These are phyloP conservation scores for Trichosurus vulpecula DNA, from an alignment of 2,797 vertebrate species.

Conservation along the genomic window DNA sequence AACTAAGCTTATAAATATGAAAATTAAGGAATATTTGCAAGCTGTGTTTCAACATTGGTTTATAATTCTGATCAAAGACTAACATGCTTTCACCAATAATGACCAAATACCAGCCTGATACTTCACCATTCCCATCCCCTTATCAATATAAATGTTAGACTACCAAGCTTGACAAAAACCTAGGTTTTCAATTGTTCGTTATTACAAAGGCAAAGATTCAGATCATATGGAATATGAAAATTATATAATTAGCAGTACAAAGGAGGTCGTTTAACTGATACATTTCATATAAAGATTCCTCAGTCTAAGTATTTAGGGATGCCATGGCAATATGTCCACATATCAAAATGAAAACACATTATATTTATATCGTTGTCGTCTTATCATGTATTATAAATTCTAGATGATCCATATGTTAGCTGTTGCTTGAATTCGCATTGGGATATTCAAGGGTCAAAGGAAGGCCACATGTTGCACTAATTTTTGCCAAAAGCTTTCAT, in stretches of 20 bases:
- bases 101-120: background rate
- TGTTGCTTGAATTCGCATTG: constrained; percentile 36
- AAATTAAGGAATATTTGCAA: background rate
- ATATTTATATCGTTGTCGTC: background rate
- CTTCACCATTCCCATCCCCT: constrained; percentile 18
- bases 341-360: constrained; percentile 12
- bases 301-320: background rate
- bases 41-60: background rate
- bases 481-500: background rate
- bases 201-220: background rate
- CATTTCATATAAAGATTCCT: constrained; percentile 17
- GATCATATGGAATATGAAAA: background rate
- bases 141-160: background rate
- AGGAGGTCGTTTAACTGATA: constrained; percentile 4
- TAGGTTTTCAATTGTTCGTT: constrained; percentile 15
- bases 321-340: background rate
- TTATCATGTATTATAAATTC: constrained; percentile 1
- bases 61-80: constrained; percentile 7
- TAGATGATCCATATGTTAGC: constrained; percentile 7
- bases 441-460: constrained; percentile 9
- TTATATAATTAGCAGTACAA: background rate
- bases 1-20: background rate
- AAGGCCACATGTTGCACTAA: constrained; percentile 1
- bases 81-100: background rate
- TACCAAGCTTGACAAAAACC: background rate